These are phyloP conservation scores for Cerastis leucographa DNA, from an alignment of 2,888 invertebrate genomes.

Conservation along the genomic window DNA sequence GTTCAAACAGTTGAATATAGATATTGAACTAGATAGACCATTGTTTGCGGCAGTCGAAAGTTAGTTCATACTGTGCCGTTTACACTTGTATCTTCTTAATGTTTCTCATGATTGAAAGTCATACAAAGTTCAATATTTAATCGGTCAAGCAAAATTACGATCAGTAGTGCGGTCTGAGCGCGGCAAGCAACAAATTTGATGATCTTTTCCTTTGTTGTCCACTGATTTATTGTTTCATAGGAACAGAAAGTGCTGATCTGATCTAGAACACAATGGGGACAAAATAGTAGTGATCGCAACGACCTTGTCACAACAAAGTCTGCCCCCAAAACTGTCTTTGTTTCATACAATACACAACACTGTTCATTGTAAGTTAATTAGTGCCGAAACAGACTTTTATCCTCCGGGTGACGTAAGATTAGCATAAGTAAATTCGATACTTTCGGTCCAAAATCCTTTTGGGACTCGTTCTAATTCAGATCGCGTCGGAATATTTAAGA, in stretches of 20 bases:
- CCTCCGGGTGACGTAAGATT: conserved; percentile 85
- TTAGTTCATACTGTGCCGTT: not conserved
- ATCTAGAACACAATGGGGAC: conserved; percentile 47
- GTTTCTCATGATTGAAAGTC: not conserved
- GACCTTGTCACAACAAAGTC: conserved; percentile 42
- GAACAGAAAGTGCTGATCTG: conserved; percentile 2
- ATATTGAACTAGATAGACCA: not conserved
- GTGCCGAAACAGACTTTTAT: conserved; percentile 78
- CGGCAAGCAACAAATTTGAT: not conserved
- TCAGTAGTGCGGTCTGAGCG: not conserved
- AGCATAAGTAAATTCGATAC: conserved; percentile 87
- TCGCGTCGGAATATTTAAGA: conserved; percentile 78
- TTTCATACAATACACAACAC: conserved; percentile 70
- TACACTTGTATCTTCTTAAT: conserved; percentile 4
- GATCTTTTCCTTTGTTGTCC: conserved; percentile 13
- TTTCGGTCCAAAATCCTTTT: conserved; percentile 75
- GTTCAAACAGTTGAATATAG: conserved; percentile 11
- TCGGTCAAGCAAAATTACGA: not conserved
- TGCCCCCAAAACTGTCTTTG: conserved; percentile 56
- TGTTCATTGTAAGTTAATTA: conserved; percentile 79
- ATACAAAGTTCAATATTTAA: not conserved
- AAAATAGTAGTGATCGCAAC: conserved; percentile 32
- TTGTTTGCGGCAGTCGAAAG: conserved; percentile 6
- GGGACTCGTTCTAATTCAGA: conserved; percentile 80
- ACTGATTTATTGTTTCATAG: not conserved